Conservation (phyloP, 2,797 vertebrate species). For the Sebastes dallii region DNA sequence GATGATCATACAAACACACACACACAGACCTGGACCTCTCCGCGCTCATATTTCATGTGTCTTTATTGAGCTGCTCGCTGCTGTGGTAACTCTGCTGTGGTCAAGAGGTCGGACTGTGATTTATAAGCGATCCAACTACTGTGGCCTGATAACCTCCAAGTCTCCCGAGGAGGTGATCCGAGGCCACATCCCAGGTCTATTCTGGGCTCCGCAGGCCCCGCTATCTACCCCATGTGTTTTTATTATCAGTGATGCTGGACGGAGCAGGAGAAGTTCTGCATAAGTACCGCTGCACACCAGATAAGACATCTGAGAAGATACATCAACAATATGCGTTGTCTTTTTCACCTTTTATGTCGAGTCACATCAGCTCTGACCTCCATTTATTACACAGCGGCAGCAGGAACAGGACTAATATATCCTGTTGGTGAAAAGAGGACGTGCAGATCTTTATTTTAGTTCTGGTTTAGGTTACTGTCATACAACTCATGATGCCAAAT, state of each 20-base stretch:
- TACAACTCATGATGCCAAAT: neutral
- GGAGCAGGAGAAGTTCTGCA: neutral
- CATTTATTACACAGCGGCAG: neutral
- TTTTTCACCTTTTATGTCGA: neutral
- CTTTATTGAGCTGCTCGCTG: neutral
- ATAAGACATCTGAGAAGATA: slow-evolving; percentile 10
- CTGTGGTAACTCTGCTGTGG: neutral
- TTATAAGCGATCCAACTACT: slow-evolving; percentile 30
- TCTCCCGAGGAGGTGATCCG: neutral
- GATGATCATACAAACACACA: neutral
- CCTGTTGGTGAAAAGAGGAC: neutral
- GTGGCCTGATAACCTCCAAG: slow-evolving; percentile 58
- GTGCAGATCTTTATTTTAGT: neutral
- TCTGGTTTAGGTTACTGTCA: neutral
- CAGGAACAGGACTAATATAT: neutral
- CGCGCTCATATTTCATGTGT: slow-evolving; percentile 5
- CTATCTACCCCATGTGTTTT: neutral
- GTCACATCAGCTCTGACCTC: neutral
- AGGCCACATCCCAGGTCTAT: neutral
- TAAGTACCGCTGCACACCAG: neutral
- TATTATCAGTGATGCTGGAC: slow-evolving; percentile 1
- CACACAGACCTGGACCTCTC: neutral
- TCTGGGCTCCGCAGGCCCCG: neutral
- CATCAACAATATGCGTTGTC: neutral
- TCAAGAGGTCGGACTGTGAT: slow-evolving; percentile 35